Evolutionary conservation across 2,797 vertebrate species (phyloP).

Genomic region (Phoebastria nigripes): DNA sequence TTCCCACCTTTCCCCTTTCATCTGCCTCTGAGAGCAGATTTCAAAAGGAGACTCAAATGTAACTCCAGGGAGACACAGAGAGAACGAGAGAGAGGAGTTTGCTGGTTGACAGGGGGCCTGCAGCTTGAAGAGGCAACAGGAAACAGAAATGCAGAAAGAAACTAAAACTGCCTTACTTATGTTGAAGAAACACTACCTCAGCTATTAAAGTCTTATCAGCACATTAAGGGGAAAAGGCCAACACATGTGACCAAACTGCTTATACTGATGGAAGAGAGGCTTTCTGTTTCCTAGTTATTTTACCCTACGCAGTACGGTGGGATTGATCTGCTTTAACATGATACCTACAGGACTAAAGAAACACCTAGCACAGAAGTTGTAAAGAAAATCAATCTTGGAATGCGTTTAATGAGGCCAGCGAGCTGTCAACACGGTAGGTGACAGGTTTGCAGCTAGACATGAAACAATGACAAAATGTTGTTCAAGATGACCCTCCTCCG

Average conservation of each 20-base stretch:
- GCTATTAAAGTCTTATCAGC: neutral
- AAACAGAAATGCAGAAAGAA: neutral
- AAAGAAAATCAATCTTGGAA: constrained; percentile 25
- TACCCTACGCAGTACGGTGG: neutral
- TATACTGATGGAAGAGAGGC: neutral
- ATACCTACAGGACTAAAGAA: neutral
- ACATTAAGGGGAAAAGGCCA: neutral
- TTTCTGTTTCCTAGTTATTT: neutral
- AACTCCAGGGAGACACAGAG: neutral
- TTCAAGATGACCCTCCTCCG: neutral
- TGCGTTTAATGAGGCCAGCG: neutral
- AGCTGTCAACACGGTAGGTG: neutral
- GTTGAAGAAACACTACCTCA: neutral
- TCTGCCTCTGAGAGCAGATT: neutral
- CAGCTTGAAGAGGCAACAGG: neutral
- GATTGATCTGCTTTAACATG: constrained; percentile 2
- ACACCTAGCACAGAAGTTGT: neutral
- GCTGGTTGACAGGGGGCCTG: neutral
- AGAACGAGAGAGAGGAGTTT: neutral
- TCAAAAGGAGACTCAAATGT: neutral
- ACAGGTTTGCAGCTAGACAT: neutral
- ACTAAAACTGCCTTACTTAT: neutral
- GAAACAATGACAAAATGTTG: neutral
- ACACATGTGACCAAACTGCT: neutral
- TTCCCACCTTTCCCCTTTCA: neutral